Evolutionary conservation across 2,888 invertebrate species (phyloP), one percentile per base, ranked within the genome.

Genomic region (Tinea trinotella): DNA sequence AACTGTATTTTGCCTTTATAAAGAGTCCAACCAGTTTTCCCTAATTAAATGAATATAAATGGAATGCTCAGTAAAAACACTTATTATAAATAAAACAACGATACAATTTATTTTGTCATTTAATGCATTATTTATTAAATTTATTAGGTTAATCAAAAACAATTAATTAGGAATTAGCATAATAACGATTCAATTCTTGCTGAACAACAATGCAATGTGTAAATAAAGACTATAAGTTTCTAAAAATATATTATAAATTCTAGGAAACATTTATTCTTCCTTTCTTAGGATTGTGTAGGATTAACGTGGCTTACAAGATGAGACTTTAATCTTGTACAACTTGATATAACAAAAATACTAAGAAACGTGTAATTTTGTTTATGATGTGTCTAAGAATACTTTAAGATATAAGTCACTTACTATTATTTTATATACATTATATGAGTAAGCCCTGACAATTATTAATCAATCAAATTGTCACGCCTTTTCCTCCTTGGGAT

Each of bases 201-300:
- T 13, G 13, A 24, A 24, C 18, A 50, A 50, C 24, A 50, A 50
- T 50, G 22, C 22, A 24, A 13, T 50, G 50, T 24, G 22, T 46
- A 46, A 46, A 24, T 24, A 24, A 1, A 50, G 50, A 50, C 24
- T 50, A 50, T n/a, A 50, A n/a, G 24, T 24, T 49, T 50, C 13
- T 24, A 50, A 50, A 48, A 50, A 24, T 50, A 50, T n/a, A n/a
- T n/a, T n/a, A n/a, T n/a, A 50, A 22, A 50, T 50, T 50, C 50
- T 24, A 5, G 13, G 24, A 22, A 24, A 50, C 50, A 50, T 50
- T 50, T 50, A 46, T 46, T 46, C 9, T 19, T 46, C 40, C 46
- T 50, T 24, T 50, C 50, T 24, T 24, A 24, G 24, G 50, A 50
- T 24, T 50, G n/a, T 24, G 7, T 24, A 7, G 24, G 24, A 50